Conservation (phyloP, 2,113 vertebrate genomes). For the Salvelinus namaycush region DNA sequence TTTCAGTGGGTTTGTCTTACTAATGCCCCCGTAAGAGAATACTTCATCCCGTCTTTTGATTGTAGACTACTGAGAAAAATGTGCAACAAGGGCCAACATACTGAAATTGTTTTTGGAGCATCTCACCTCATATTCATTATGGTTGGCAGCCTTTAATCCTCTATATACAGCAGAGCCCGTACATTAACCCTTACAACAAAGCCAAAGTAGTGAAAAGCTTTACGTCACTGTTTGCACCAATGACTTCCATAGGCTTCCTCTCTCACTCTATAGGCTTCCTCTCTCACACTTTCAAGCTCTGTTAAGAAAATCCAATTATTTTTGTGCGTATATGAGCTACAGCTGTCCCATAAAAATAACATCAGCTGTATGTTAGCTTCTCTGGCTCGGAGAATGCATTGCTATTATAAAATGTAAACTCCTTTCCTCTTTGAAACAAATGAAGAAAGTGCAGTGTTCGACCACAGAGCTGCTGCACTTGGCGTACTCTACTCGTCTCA, state of each 20-base stretch:
- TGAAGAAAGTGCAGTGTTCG: background rate
- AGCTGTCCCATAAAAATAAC: conserved; percentile 61
- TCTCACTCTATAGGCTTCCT: conserved; percentile 20
- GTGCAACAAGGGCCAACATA: too few species aligned
- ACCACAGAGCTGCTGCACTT: conserved; percentile 34
- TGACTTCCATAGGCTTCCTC: conserved; percentile 37
- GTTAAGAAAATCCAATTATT: conserved; percentile 49
- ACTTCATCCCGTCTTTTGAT: conserved; percentile 52
- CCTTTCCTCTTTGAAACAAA: conserved; percentile 29
- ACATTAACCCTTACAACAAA: background rate
- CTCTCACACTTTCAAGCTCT: conserved; percentile 17
- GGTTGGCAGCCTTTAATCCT: background rate
- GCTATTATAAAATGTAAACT: background rate
- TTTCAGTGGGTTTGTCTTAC: conserved; percentile 63
- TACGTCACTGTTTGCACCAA: conserved; percentile 14
- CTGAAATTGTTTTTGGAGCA: too few species aligned
- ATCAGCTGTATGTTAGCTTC: conserved; percentile 41
- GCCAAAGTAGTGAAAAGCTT: conserved; percentile 2
- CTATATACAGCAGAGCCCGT: background rate
- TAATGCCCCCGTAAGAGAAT: conserved; percentile 67
- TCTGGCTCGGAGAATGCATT: background rate
- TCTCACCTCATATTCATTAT: conserved; percentile 17
- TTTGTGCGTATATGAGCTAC: conserved; percentile 55
- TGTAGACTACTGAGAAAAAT: conserved; percentile 9
- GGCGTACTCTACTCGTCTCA: conserved; percentile 22